Percentiles rank a stretch among this genome's conserved stretches.
Conservation (phyloP, 2,797 vertebrate species). For the Lindbergichthys nudifrons region DNA sequence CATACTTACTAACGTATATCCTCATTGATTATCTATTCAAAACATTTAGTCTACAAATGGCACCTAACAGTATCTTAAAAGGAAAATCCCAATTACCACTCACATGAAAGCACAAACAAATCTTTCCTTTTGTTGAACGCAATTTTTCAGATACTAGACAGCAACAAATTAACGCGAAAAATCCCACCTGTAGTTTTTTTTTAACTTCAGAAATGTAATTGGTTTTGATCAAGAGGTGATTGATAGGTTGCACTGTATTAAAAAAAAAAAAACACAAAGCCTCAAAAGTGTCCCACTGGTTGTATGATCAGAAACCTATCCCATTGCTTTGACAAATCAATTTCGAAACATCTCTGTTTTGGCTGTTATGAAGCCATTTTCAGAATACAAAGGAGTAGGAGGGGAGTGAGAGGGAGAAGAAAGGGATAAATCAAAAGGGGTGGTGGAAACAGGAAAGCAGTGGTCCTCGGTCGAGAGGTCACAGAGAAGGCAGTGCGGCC, state of each 20-base stretch:
- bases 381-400: conserved; percentile 59
- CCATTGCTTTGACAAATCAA: conserved; percentile 77
- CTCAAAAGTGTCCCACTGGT: conserved; percentile 31
- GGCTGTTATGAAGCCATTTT: conserved; percentile 79
- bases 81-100: conserved; percentile 2
- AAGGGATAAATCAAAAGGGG: conserved; percentile 71
- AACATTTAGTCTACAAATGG: conserved; percentile 14
- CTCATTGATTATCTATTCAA: conserved; percentile 1
- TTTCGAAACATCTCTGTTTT: conserved; percentile 71
- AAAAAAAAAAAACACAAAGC: conserved; percentile 23
- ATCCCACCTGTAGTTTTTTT: conserved; percentile 17
- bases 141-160: conserved; percentile 4
- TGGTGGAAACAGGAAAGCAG: conserved; percentile 78
- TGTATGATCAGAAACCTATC: conserved; percentile 51
- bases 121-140: background rate
- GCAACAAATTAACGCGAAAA: conserved; percentile 33
- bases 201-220: conserved; percentile 20
- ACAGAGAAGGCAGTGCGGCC: conserved; percentile 73
- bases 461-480: conserved; percentile 82
- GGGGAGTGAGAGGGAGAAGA: conserved; percentile 47
- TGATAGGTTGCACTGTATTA: conserved; percentile 30
- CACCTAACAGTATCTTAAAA: conserved; percentile 6
- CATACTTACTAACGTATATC: background rate
- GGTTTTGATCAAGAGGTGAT: conserved; percentile 46
- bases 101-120: conserved; percentile 23